Base-by-base conservation (phyloP, 2,113 vertebrate genomes). In the Smithornis capensis region DNA sequence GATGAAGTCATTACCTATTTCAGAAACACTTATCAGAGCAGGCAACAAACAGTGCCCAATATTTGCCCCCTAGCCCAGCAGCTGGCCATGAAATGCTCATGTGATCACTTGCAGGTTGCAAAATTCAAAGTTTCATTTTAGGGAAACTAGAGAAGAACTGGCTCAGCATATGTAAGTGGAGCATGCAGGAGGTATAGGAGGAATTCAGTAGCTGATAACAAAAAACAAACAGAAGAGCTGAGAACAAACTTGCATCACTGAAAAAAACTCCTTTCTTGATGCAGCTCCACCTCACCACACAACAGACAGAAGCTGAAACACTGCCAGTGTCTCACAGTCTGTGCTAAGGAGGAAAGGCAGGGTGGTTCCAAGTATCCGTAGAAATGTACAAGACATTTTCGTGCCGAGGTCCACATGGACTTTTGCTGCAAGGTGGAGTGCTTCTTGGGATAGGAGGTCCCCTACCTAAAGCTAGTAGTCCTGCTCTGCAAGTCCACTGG, bases 1-100 rank as follows among this genome's bases (percentile, higher is more conserved):
- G 73, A 89, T 95, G 71, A 97, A 94, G 75, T 92, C 94, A 94
- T 70, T 42, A 49, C 31, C 40, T 67, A 40, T 76, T 94, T 90
- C 82, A 93, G 76, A 88, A 90, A 81, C 52, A 55, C 33, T 77
- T 87, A 80, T 9, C 2, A 1, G 78, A 92, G 76, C 52, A 59
- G 67, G 53, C 76, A 73, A 73, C 89, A 67, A 93, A 73, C 67
- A 17, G 47, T 42, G 75, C 53, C 47, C 28, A 25, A 9, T 33
- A 14, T 0, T 1, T 12, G 28, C 47, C 74, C 5, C 57, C 84
- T 56, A 52, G 81, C 60, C 60, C 82, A 68, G 44, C 33, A 52
- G 40, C 12, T 42, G 45, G 21, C 59, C 14, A 10, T 9, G 15
- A 63, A 15, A 8, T 33, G n/a, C 29, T 52, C 0, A 0, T 5